Evolutionary conservation across 2,888 invertebrate genomes (phyloP).

Genomic region (Panopea generosa): DNA sequence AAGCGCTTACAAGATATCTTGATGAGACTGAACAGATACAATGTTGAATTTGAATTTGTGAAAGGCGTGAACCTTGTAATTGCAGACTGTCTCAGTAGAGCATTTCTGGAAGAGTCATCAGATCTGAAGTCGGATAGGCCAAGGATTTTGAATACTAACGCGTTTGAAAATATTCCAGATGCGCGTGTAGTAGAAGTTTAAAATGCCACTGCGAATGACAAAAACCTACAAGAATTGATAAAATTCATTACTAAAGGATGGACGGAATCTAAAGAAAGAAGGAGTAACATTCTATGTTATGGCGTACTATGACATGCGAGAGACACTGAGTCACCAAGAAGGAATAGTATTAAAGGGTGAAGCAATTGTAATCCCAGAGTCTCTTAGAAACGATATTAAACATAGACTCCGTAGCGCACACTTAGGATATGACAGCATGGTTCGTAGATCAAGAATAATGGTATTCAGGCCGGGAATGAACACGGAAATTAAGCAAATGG

Average conservation of each 20-base stretch:
- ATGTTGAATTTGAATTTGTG: slow-evolving; percentile 49
- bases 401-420: slow-evolving; percentile 23
- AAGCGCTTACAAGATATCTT: slow-evolving; percentile 58
- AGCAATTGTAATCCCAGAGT: slow-evolving; percentile 17
- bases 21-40: slow-evolving; percentile 53
- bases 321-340: slow-evolving; percentile 20
- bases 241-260: slow-evolving; percentile 17
- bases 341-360: slow-evolving; percentile 26
- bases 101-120: slow-evolving; percentile 18
- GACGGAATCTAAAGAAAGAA: slow-evolving; percentile 21
- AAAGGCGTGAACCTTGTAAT: slow-evolving; percentile 44
- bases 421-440: slow-evolving; percentile 1
- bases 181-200: slow-evolving; percentile 16
- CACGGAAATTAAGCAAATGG: slow-evolving; percentile 11
- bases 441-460: slow-evolving; percentile 8
- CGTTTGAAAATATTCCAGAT: slow-evolving; percentile 26
- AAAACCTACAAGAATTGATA: neutral
- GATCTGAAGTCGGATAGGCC: neutral
- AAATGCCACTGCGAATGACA: slow-evolving; percentile 17
- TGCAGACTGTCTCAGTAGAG: slow-evolving; percentile 55
- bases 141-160: slow-evolving; percentile 1
- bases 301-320: slow-evolving; percentile 30
- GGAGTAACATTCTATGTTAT: neutral
- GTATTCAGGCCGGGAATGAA: slow-evolving; percentile 25
- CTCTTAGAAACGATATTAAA: slow-evolving; percentile 21